These are phyloP conservation scores for Pristionchus maxplancki DNA, from an alignment of 2,888 invertebrate genomes.

Conservation along the genomic window DNA sequence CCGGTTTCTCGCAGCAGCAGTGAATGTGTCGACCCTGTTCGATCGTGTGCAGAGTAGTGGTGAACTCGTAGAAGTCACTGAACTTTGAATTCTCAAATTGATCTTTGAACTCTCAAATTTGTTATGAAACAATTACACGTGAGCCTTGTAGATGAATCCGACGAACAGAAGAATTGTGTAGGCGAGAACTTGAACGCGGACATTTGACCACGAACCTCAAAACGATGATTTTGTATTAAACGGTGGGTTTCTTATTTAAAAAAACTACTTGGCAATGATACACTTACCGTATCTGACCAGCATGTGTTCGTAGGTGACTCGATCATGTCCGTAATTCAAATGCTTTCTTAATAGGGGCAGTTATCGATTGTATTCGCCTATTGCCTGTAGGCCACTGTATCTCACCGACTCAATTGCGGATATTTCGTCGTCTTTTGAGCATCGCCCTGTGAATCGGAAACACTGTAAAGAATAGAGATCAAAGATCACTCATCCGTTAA, in stretches of 20 bases:
- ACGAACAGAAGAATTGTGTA: background rate
- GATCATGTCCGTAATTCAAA: background rate
- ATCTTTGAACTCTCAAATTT: background rate
- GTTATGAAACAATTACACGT: background rate
- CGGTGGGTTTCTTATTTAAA: too few relatives aligned
- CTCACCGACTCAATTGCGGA: background rate
- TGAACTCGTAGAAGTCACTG: conserved; percentile 2
- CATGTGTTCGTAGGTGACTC: conserved; percentile 5
- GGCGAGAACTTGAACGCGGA: background rate
- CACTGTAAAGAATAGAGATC: background rate
- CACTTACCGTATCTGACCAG: conserved; percentile 17
- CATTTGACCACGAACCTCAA: background rate
- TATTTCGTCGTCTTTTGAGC: background rate
- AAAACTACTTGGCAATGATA: background rate
- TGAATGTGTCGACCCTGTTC: conserved; percentile 2
- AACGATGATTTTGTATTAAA: too few relatives aligned
- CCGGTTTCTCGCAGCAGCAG: background rate
- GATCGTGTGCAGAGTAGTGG: background rate
- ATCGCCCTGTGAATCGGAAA: background rate
- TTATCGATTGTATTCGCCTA: background rate
- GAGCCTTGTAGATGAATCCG: conserved; percentile 5
- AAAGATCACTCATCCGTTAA: background rate
- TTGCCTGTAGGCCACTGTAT: too few relatives aligned
- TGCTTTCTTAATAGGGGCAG: background rate
- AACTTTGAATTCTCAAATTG: background rate